Evolutionary conservation across 2,113 vertebrate genomes (phyloP), one percentile per base, ranked within the genome.

Genomic region (Camelus dromedarius): DNA sequence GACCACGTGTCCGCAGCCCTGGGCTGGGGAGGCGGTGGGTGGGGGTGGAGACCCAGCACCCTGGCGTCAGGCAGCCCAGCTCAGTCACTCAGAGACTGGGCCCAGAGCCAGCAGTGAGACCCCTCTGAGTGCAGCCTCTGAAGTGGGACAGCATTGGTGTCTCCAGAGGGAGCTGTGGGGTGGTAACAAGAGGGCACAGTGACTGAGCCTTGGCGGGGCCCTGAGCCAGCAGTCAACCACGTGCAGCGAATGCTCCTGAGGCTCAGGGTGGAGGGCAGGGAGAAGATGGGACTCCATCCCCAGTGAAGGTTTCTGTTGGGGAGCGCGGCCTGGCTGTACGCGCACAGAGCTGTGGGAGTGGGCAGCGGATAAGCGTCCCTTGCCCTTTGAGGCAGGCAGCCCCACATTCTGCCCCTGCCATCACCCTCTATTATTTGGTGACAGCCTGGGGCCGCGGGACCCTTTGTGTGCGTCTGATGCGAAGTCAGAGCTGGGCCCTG

Each of bases 81-180:
- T 4, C 0, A 2, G n/a, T 48, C 69, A 16, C 89, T 84, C 13
- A 16, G 13, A 60, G 12, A 19, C 5, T 72, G 48, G 20, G 22
- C 75, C 66, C 70, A 26, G 26, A 85, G 50, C 52, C 2, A 6
- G 52, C 2, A 4, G 62, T 4, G 14, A 48, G 66, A 35, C 13
- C 20, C 22, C 26, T 46, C 16, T 1, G 11, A 54, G 22, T 22
- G 26, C 3, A 5, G n/a, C 46, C 77, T 89, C 48, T 15, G 32
- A 24, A 28, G 50, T 9, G 6, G 28, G 19, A 0, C 1, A 52
- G 15, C 16, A 6, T 15, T 16, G 1, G 6, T 5, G 0, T 64
- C 62, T 54, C 69, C 52, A 8, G 1, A 12, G 28, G 30, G 60
- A 70, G 15, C 32, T 11, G 5, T 2, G 5, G 73, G 66, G 48